Conservation (phyloP, 2,113 vertebrate species). For the Pygoscelis adeliae region DNA sequence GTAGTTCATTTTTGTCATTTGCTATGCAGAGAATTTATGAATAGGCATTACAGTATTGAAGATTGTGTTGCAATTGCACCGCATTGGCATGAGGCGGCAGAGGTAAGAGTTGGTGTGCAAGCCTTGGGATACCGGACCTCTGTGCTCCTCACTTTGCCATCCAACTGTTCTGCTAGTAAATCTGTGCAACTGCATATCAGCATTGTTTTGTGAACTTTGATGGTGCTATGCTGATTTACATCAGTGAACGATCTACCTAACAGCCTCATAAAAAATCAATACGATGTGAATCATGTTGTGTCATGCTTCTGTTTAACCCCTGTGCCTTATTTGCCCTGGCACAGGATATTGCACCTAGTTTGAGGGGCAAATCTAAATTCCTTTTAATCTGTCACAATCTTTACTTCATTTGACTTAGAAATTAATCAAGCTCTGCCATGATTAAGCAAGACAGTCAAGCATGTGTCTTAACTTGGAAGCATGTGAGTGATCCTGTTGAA, state of each 20-base stretch:
- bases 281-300: background rate
- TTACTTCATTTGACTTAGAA: background rate
- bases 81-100: background rate
- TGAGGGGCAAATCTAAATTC: background rate
- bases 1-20: background rate
- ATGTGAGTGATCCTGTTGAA: background rate
- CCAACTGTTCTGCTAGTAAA: background rate
- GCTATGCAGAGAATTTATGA: background rate
- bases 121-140: background rate
- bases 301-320: background rate
- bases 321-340: background rate
- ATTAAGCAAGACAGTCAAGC: background rate
- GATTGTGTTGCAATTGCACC: background rate
- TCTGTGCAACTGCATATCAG: background rate
- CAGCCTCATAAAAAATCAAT: background rate
- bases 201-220: background rate
- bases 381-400: background rate
- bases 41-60: background rate
- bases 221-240: background rate
- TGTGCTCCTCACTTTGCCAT: background rate
- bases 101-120: background rate
- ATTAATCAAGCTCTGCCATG: background rate
- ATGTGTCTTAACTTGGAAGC: background rate
- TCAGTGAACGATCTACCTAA: background rate
- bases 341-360: background rate